Evolutionary conservation across 30 jellyfish, hydroid and myxozoan genomes (phyloP).

Genomic region (Euphysa ruthae): DNA sequence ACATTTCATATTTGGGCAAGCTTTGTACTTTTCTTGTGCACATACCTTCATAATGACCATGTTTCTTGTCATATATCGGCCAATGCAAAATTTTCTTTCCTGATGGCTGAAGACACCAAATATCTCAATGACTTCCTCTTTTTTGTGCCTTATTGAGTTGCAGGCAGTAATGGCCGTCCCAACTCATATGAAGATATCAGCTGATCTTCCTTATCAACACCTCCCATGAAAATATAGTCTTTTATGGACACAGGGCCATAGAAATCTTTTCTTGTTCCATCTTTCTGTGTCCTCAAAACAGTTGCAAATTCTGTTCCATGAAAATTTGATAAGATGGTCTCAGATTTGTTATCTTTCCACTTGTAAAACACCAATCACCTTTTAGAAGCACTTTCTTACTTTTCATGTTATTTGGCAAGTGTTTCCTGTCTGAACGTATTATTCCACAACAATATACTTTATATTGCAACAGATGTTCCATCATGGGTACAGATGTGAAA

Average conservation of each 20-base stretch:
- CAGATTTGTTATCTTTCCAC: slow-evolving; percentile 51
- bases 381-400: slow-evolving; percentile 30
- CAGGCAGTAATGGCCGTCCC: slow-evolving; percentile 47
- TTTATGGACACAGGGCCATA: no score
- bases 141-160: slow-evolving; percentile 23
- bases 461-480: slow-evolving; percentile 34
- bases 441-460: slow-evolving; percentile 40
- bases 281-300: slow-evolving; percentile 18
- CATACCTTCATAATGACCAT: slow-evolving; percentile 76
- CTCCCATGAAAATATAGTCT: no score
- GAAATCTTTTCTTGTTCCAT: no score
- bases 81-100: slow-evolving; percentile 50
- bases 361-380: slow-evolving; percentile 30
- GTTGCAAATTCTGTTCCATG: slow-evolving; percentile 40
- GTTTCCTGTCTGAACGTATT: slow-evolving; percentile 34
- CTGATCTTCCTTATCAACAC: slow-evolving; percentile 70
- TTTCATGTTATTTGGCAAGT: slow-evolving; percentile 33
- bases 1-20: slow-evolving; percentile 40
- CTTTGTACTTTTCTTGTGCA: slow-evolving; percentile 32
- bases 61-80: slow-evolving; percentile 30
- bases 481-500: slow-evolving; percentile 17
- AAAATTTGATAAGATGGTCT: slow-evolving; percentile 30
- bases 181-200: slow-evolving; percentile 44
- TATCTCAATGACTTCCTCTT: slow-evolving; percentile 38
- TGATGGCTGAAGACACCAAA: slow-evolving; percentile 42